Evolutionary conservation across 1,140 invertebrate genomes (phyloP).

Genomic region (Micrasema minimum): DNA sequence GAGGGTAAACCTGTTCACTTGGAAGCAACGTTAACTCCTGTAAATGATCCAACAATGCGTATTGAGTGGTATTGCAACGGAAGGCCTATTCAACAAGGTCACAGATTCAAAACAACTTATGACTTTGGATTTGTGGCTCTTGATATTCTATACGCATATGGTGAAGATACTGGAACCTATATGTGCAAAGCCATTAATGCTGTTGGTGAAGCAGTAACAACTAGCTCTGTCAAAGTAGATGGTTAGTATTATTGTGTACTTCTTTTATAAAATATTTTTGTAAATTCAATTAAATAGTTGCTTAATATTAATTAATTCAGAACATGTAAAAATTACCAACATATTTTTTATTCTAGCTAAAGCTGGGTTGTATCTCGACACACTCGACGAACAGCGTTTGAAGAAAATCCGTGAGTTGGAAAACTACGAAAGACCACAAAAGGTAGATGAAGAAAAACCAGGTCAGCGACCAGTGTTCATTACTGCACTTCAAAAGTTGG

Average conservation of each 20-base stretch:
- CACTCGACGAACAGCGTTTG: conserved; percentile 87
- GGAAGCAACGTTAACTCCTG: conserved; percentile 93
- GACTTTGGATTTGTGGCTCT: conserved; percentile 96
- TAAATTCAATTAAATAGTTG: not conserved
- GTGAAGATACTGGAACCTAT: conserved; percentile 95
- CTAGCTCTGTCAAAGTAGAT: conserved; percentile 84
- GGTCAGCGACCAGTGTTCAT: conserved; percentile 88
- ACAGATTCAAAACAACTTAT: conserved; percentile 91
- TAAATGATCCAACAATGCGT: conserved; percentile 94
- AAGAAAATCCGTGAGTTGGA: conserved; percentile 91
- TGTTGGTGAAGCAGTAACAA: conserved; percentile 92
- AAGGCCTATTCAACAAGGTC: conserved; percentile 86
- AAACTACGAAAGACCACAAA: conserved; percentile 78
- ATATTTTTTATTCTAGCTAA: conserved; percentile 72
- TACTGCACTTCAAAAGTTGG: conserved; percentile 85
- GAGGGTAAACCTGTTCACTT: conserved; percentile 94
- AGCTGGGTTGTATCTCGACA: conserved; percentile 85
- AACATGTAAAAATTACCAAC: too few species aligned
- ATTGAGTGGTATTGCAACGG: conserved; percentile 97
- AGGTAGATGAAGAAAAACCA: conserved; percentile 79
- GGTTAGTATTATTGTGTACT: conserved; percentile 69
- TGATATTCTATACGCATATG: conserved; percentile 95
- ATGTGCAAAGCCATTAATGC: conserved; percentile 94
- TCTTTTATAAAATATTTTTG: too few species aligned
- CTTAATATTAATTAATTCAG: not conserved